phyloP scores from a whole-genome alignment of 2,888 invertebrate genomes.

The Aphodius sticticus region DNA sequence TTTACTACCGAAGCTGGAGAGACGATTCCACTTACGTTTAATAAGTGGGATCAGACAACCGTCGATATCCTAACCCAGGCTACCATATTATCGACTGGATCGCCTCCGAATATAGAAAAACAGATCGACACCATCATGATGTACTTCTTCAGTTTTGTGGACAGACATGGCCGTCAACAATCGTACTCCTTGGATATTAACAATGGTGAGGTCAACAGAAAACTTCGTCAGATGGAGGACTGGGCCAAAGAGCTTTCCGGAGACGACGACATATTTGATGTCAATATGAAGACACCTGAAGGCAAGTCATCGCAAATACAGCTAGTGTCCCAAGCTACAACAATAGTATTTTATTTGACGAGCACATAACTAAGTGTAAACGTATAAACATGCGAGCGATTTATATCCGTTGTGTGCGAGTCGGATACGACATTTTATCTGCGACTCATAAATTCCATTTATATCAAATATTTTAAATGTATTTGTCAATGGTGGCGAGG shows the following conservation, averaged over 20 bases:
- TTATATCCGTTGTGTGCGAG: no score
- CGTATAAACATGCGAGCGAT: no score
- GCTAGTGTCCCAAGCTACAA: no score
- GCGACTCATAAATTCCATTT: no score
- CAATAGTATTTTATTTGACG: no score
- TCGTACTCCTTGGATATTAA: slow-evolving; percentile 8
- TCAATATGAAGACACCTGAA: not conserved
- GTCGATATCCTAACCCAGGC: not conserved
- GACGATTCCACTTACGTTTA: not conserved
- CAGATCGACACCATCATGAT: not conserved
- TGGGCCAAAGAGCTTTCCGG: not conserved
- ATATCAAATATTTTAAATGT: no score
- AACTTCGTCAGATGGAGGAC: not conserved
- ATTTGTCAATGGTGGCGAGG: no score
- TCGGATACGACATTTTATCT: no score
- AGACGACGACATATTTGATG: not conserved
- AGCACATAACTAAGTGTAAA: no score
- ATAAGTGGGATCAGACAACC: slow-evolving; percentile 8
- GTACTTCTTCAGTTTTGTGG: slow-evolving; percentile 6
- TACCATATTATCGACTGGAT: not conserved
- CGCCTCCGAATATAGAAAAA: not conserved
- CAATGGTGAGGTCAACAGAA: not conserved
- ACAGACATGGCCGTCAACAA: not conserved
- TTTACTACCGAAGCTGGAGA: not conserved
- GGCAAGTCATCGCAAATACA: not conserved